phyloP scores from a whole-genome alignment of 2,113 vertebrate genomes.

The Neogobius melanostomus region DNA sequence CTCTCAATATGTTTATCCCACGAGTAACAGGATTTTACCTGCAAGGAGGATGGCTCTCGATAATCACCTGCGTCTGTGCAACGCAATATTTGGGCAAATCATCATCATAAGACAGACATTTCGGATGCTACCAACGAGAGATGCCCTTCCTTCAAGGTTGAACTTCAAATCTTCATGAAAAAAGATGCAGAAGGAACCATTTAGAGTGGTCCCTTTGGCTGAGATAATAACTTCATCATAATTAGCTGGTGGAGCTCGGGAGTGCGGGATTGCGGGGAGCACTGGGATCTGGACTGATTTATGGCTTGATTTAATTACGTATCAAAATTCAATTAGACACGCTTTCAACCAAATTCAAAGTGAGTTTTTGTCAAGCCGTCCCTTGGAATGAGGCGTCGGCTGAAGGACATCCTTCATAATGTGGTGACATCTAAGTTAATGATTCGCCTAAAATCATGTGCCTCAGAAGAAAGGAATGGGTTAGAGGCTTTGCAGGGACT shows the following conservation, averaged over 20 bases:
- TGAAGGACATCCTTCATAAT: slow-evolving; percentile 74
- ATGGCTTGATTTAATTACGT: slow-evolving; percentile 83
- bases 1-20: slow-evolving; percentile 21
- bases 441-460: slow-evolving; percentile 46
- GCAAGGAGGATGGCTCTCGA: background rate
- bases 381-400: slow-evolving; percentile 64
- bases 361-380: slow-evolving; percentile 74
- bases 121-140: slow-evolving; percentile 26
- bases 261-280: slow-evolving; percentile 76
- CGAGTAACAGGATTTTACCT: slow-evolving; percentile 14
- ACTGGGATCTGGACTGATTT: slow-evolving; percentile 80
- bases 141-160: slow-evolving; percentile 74
- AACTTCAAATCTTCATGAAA: slow-evolving; percentile 50
- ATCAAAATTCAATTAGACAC: slow-evolving; percentile 84
- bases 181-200: slow-evolving; percentile 65
- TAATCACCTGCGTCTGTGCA: slow-evolving; percentile 43
- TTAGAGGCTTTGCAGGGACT: slow-evolving; percentile 16
- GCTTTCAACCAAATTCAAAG: slow-evolving; percentile 77
- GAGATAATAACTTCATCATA: slow-evolving; percentile 81
- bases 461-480: slow-evolving; percentile 19
- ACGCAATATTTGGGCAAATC: slow-evolving; percentile 9
- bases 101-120: too few relatives aligned
- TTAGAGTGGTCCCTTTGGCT: slow-evolving; percentile 69
- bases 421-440: slow-evolving; percentile 64
- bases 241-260: slow-evolving; percentile 77